Base-by-base conservation (phyloP, 2,113 vertebrate genomes). In the Rhinoptilus africanus region DNA sequence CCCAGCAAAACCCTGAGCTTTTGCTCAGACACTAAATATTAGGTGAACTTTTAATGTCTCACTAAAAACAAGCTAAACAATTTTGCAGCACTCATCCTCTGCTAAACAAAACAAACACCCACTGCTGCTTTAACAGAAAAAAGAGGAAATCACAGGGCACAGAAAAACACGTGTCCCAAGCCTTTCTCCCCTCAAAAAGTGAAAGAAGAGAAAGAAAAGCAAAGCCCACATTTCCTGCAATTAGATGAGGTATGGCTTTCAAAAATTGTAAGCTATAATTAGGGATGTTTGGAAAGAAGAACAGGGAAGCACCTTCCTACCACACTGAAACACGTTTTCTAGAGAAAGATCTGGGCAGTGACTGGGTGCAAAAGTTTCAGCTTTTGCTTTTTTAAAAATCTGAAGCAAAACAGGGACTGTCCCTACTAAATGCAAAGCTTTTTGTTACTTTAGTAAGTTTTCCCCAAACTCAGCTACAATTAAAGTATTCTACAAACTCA, bases 201-300 rank as follows among this genome's bases (percentile, higher is more conserved):
- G 68, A 94, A 81, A 87, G 67, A 79, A 87, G 60, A 93, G 39
- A 86, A 81, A 84, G n/a, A 84, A 82, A 79, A 88, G 51, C 66
- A 92, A 89, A 89, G 77, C 59, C 57, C 34, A n/a, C 64, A 35
- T 37, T 89, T 93, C 88, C 85, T 94, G 89, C 92, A 96, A 89
- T 97, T 95, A 96, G 85, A 75, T 91, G 90, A 97, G 90, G 83
- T 88, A 96, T 26, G 47, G 37, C 56, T 96, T 59, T 94, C 57
- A 89, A 87, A 93, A 96, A 88, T 0, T 79, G 85, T 93, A 91
- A 97, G 94, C 62, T 94, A 6, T 80, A 93, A 96, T 96, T 97
- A 97, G 48, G 50, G 63, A 77, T 83, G 93, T 89, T 96, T 94
- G 74, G 41, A 74, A 79, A 79, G 77, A 92, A 6, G 5, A 92